Percentiles rank a stretch among this genome's conserved stretches.
These are phyloP conservation scores for Drosophila lutescens DNA, from an alignment of 2,888 invertebrate species.

Conservation along the genomic window DNA sequence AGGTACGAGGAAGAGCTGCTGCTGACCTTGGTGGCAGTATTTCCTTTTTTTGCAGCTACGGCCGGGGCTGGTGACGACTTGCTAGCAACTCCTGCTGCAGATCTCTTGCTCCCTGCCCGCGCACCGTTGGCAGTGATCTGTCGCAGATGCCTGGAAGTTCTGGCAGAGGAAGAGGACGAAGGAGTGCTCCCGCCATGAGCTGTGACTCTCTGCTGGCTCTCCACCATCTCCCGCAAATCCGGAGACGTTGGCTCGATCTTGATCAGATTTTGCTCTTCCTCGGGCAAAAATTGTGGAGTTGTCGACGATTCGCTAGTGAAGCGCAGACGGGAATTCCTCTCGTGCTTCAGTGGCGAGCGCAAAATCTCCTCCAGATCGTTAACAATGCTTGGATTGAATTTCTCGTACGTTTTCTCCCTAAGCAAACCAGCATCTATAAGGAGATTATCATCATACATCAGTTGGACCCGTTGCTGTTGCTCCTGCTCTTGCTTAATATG, in stretches of 20 bases:
- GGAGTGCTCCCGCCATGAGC: conserved; percentile 35
- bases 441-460: conserved; percentile 82
- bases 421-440: conserved; percentile 78
- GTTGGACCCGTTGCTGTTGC: conserved; percentile 64
- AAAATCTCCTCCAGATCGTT: conserved; percentile 84
- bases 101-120: conserved; percentile 33
- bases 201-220: conserved; percentile 58
- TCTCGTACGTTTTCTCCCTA: conserved; percentile 81
- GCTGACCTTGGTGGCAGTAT: conserved; percentile 31
- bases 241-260: conserved; percentile 82
- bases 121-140: conserved; percentile 57
- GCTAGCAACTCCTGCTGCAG: conserved; percentile 6
- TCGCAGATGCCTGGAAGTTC: conserved; percentile 68
- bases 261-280: conserved; percentile 78
- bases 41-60: conserved; percentile 47
- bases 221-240: conserved; percentile 79
- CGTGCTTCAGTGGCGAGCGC: conserved; percentile 82
- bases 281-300: conserved; percentile 74
- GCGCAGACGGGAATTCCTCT: conserved; percentile 75
- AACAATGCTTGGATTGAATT: conserved; percentile 82
- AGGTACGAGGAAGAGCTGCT: conserved; percentile 59
- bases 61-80: conserved; percentile 30
- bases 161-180: conserved; percentile 53
- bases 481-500: conserved; percentile 80
- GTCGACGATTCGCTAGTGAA: conserved; percentile 82